Base-by-base conservation (phyloP, 1,140 invertebrate species). In the Calliphora vicina region DNA sequence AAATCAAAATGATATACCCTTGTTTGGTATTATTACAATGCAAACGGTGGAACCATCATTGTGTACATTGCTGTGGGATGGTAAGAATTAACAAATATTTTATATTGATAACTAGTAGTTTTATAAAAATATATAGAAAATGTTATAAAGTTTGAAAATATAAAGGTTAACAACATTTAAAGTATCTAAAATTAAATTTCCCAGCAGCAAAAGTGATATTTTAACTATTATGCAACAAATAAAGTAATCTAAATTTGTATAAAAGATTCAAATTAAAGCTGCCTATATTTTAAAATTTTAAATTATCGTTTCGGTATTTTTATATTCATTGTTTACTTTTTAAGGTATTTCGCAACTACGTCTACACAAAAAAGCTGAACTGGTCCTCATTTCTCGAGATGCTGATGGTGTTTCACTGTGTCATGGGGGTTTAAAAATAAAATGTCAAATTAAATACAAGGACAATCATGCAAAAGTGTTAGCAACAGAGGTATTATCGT, bases 1-100 rank as follows among this genome's bases (percentile, higher is more conserved):
- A 42, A 87, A 87, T 6, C 87, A 88, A 50, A 88, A 90, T 42
- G 89, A 90, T 82, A 92, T 91, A 84, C 91, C 91, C 2, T 82
- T 93, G 1, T 92, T 91, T 84, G 92, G 92, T 13, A 91, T 92
- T 12, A 91, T 93, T 10, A 92, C 92, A 2, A 93, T 93, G 25
- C 92, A 93, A 82, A 92, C 91, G 2, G 92, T 93, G 0, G 93
- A 93, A n/a, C 92, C 93, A 0, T 87, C 92, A 0, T 87, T 91
- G 45, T 93, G 93, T 83, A 86, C 92, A 3, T 85, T 94, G 1
- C 86, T 91, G 73, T 90, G 91, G 80, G 92, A 93, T 86, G 93
- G 92, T 92, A 86, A 87, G 82, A 27, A 23, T 23, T 43, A 26
- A 78, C 17, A 35, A 76, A 8, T 73, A 2, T 29, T 73, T 13